Base-by-base conservation (phyloP, 64 coral and sea anemone genomes). In the Actinia tenebrosa region DNA sequence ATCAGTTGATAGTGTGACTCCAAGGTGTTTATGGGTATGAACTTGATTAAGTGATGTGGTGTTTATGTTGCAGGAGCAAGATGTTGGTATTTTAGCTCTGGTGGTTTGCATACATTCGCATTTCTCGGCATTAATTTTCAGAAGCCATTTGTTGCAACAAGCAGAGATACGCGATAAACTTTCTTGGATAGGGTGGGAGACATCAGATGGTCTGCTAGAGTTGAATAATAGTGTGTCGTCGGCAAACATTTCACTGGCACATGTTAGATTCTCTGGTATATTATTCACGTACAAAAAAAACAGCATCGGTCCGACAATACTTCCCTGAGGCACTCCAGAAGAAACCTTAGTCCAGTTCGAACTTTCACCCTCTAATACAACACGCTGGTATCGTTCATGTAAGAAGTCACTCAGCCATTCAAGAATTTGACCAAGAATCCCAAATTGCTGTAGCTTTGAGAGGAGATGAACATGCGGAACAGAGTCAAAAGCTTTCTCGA, bases 101-200 rank as follows among this genome's bases (percentile, higher is more conserved):
- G 58, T 60, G 3, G 14, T 60, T 18, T 11, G 7, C 58, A 60
- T 60, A 11, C 58, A 13, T 18, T 60, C 58, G 44, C 87, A 89
- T 80, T 89, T 89, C 11, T 46, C 42, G 0, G 53, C 60, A 80
- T 89, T 89, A 9, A 89, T 30, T 18, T 18, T 37, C 87, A 89
- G 16, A 61, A 56, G 78, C 75, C 78, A 89, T 89, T 81, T 18
- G 58, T 11, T 58, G 9, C 16, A 14, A 77, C 77, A 80, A 4
- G 84, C 3, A 2, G 45, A 19, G 17, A 89, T 22, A 19, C 77
- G 83, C 16, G 47, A 16, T 15, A 89, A 62, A 37, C 83, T 62
- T 20, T 89, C 64, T 71, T 84, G 88, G 17, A 89, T 56, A 47
- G 82, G 25, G 1, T 66, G 56, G 52, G 77, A 89, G 45, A 84